Evolutionary conservation across 2,888 invertebrate genomes (phyloP), one percentile per base, ranked within the genome.

Genomic region (Lasioglossum morio): DNA sequence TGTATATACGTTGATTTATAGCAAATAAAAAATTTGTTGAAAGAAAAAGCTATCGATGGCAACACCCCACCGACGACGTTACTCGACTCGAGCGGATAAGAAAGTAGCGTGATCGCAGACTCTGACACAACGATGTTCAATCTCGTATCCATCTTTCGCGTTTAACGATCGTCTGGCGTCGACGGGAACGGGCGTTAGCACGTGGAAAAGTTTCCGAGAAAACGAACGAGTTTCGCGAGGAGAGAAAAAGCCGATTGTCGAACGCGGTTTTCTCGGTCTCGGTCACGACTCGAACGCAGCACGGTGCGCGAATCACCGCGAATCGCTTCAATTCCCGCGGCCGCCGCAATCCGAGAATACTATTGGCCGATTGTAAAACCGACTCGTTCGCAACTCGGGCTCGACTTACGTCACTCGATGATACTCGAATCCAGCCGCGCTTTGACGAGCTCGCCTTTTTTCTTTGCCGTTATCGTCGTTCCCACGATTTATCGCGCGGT

Each of bases 391-490:
- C 63, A 37, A 30, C 27, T 77, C 84, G 57, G 60, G 57, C 40
- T 74, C 77, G 78, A 84, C 78, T 85, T 85, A 76, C 85, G 72
- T 85, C 85, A 79, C 76, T 72, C 85, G 75, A 75, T 84, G 84
- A 84, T 75, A 72, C 84, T 85, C 85, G 85, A 53, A 63, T 69
- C 27, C 53, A 16, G 57, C 70, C 78, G 84, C 84, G 78, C 66
- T 85, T 75, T 72, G 66, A 66, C 75, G 75, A 72, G 43, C 75
- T 84, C 30, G 78, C 23, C 34, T 72, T 78, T 84, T 83, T 82
- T 82, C 48, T 60, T 72, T 70, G 43, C 40, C 75, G 85, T 84
- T 85, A 85, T 85, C 85, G 57, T 43, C 37, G 72, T 85, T 85
- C 85, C 85, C 79, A 84, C 85, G 85, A 40, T 72, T 76, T 79